Percentiles rank a stretch among this genome's conserved stretches.
These are phyloP conservation scores for Rhegmatorhina hoffmannsi DNA, from an alignment of 2,113 vertebrate genomes.

Conservation along the genomic window DNA sequence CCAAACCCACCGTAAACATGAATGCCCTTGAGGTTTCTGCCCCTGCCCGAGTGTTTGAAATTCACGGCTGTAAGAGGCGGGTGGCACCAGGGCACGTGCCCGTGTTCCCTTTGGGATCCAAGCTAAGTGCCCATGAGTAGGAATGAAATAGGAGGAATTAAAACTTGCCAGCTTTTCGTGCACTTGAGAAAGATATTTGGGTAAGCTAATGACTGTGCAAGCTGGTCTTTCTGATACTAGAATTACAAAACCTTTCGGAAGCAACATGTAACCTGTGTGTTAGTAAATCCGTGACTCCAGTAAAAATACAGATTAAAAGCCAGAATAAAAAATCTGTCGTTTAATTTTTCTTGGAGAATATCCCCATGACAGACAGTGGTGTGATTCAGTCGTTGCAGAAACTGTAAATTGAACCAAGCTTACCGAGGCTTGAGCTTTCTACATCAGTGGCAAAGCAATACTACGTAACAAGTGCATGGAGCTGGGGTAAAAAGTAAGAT, in stretches of 20 bases:
- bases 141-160: not conserved
- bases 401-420: not conserved
- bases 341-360: not conserved
- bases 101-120: not conserved
- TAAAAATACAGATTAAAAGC: not conserved
- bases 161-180: not conserved
- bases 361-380: not conserved
- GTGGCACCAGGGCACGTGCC: rapidly evolving
- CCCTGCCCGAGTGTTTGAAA: not conserved
- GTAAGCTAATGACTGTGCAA: not conserved
- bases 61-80: rapidly evolving
- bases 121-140: not conserved
- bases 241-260: not conserved
- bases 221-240: rapidly evolving
- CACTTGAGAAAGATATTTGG: not conserved
- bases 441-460: not conserved
- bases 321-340: not conserved
- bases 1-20: too few relatives aligned
- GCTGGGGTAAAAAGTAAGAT: not conserved
- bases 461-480: not conserved
- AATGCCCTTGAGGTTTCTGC: not conserved
- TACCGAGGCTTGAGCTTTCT: not conserved
- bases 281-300: not conserved
- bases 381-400: not conserved
- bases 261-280: not conserved